Base-by-base conservation (phyloP, 2,888 invertebrate genomes). In the Lepidonotus clava region DNA sequence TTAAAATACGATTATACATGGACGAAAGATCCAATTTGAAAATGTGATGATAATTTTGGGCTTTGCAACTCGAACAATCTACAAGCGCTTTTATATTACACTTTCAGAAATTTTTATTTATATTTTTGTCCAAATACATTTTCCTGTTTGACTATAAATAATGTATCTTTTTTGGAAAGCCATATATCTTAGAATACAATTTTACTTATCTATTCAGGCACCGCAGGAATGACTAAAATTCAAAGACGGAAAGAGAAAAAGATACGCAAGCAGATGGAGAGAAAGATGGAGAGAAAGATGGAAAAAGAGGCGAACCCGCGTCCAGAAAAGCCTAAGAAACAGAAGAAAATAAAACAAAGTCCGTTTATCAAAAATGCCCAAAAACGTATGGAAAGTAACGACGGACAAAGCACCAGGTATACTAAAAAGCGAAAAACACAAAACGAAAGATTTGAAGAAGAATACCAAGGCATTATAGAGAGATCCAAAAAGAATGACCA, bases 391-490 rank as follows among this genome's bases (percentile, higher is more conserved):
- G n/a, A n/a, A n/a, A n/a, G 8, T 46, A 46, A 46, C 8, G 46
- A 8, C 18, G 46, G 46, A 46, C 8, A 46, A 18, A 46, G 46
- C 8, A 46, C 8, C 8, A 46, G 46, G 46, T 8, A 11, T 46
- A 11, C 46, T 1, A 71, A 71, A 38, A 71, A 71, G 38, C 34
- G 71, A 38, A 71, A 18, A 21, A 71, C 71, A 1, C 71, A 71
- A 18, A 71, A 71, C 18, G 71, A 71, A 21, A 34, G n/a, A n/a
- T 71, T 71, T 38, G 71, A 71, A n/a, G 71, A 34, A 11, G 71
- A 71, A 71, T 71, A 71, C 71, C 71, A 71, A 38, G 14, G 1
- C 0, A 34, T 34, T 1, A 2, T 38, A 5, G 38, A 71, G 38
- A 18, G 38, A 18, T 1, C 38, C 34, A 38, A 18, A 34, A 18